Evolutionary conservation across 2,113 vertebrate genomes (phyloP).

Genomic region (Pelvicachromis taeniatus): DNA sequence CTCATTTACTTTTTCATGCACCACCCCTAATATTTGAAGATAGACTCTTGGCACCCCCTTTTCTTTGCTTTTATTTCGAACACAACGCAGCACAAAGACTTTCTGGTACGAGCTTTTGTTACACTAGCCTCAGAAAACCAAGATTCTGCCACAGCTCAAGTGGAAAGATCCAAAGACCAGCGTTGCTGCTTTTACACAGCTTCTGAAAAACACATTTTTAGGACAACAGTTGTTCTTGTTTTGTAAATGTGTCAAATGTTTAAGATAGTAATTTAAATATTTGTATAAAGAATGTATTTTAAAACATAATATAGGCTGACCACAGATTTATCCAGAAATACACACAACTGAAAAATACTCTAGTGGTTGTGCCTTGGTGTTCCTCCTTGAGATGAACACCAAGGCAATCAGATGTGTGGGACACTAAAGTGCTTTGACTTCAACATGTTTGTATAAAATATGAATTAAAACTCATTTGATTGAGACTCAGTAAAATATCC

Average conservation of each 20-base stretch:
- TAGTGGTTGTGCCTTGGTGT: background rate
- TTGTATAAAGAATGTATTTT: background rate
- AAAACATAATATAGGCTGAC: background rate
- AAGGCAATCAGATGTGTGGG: too few relatives aligned
- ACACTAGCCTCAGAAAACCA: slow-evolving; percentile 38
- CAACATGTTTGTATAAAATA: background rate
- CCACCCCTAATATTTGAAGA: slow-evolving; percentile 46
- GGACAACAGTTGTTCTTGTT: background rate
- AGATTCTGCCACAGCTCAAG: slow-evolving; percentile 21
- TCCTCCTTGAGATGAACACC: background rate
- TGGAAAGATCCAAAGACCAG: slow-evolving; percentile 23
- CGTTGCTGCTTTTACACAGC: slow-evolving; percentile 1
- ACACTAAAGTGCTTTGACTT: too few relatives aligned
- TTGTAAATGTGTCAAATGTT: background rate
- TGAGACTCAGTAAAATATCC: slow-evolving; percentile 1
- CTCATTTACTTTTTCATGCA: slow-evolving; percentile 68
- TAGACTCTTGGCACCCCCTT: slow-evolving; percentile 20
- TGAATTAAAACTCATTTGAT: slow-evolving; percentile 37
- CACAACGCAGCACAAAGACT: slow-evolving; percentile 27
- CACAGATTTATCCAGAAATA: background rate
- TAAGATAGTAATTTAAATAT: background rate
- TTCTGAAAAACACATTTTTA: background rate
- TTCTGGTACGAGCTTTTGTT: slow-evolving; percentile 45
- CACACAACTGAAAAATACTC: background rate
- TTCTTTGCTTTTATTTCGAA: slow-evolving; percentile 21